Evolutionary conservation across 2,888 invertebrate species (phyloP).

Genomic region (Andricus quercusramuli): DNA sequence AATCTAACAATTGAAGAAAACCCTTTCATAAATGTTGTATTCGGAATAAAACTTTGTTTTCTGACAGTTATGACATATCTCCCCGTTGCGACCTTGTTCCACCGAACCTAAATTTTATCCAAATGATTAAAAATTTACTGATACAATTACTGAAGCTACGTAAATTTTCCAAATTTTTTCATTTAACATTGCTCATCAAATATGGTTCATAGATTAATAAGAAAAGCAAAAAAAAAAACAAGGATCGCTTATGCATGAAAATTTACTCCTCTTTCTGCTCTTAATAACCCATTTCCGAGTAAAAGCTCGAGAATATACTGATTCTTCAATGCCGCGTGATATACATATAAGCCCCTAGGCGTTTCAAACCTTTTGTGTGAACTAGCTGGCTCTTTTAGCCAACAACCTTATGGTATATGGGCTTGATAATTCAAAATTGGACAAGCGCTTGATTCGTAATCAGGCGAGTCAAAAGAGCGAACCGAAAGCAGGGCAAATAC

Average conservation of each 20-base stretch:
- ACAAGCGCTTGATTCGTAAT: constrained; percentile 40
- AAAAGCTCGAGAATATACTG: constrained; percentile 28
- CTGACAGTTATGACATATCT: too few relatives aligned
- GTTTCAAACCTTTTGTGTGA: constrained; percentile 6
- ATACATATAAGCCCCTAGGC: constrained; percentile 21
- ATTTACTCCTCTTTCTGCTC: background rate
- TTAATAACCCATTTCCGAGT: constrained; percentile 19
- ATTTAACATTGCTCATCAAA: background rate
- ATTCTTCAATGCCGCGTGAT: constrained; percentile 20
- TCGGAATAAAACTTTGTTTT: too few relatives aligned
- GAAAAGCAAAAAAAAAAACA: background rate
- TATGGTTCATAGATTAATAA: background rate
- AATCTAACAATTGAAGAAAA: too few relatives aligned
- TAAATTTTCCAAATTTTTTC: too few relatives aligned
- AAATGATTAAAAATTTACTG: background rate
- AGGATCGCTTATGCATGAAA: background rate
- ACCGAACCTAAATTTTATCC: background rate
- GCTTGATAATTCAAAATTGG: constrained; percentile 35
- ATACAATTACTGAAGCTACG: background rate
- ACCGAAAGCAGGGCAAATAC: constrained; percentile 47
- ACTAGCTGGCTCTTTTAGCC: constrained; percentile 18
- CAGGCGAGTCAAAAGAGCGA: constrained; percentile 37
- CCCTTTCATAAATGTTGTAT: too few relatives aligned
- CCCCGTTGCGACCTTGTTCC: too few relatives aligned
- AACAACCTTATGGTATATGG: constrained; percentile 37